phyloP scores from a whole-genome alignment of 2,888 invertebrate genomes.

The Homarus gammarus region DNA sequence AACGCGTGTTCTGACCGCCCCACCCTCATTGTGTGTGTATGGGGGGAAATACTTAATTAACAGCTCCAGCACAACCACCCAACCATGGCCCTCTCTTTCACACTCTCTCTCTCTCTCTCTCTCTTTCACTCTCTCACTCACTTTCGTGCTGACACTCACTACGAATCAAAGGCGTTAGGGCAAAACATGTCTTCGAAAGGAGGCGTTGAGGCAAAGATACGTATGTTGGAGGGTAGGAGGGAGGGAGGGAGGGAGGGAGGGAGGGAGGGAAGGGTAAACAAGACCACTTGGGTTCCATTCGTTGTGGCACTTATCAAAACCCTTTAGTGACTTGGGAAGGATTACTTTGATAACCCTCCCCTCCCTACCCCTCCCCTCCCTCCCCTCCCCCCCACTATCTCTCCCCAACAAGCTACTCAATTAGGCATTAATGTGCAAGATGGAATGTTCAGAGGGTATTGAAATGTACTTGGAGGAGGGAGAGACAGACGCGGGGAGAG shows the following conservation, averaged over 20 bases:
- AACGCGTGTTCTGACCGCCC: too few species aligned
- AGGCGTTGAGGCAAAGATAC: not conserved
- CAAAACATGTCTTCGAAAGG: not conserved
- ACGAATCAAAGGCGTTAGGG: not conserved
- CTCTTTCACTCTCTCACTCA: not conserved
- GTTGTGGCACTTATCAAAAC: not conserved
- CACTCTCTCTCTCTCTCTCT: too few species aligned
- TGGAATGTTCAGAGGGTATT: not conserved
- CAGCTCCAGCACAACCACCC: too few species aligned
- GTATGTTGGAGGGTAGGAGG: too few species aligned
- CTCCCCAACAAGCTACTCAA: not conserved
- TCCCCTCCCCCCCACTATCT: not conserved
- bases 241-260: too few species aligned
- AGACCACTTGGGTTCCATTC: not conserved
- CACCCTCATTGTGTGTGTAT: too few species aligned
- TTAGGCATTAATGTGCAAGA: not conserved
- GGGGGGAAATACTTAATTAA: too few species aligned
- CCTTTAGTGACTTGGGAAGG: not conserved
- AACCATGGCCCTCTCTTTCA: not conserved
- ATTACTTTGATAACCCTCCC: not conserved
- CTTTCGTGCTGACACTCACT: not conserved
- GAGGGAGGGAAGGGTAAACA: too few species aligned
- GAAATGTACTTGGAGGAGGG: too few species aligned
- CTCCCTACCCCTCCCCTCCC: not conserved
- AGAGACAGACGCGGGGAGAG: not conserved